phyloP scores from a whole-genome alignment of 1,140 invertebrate species.

The Ylistrum balloti region DNA sequence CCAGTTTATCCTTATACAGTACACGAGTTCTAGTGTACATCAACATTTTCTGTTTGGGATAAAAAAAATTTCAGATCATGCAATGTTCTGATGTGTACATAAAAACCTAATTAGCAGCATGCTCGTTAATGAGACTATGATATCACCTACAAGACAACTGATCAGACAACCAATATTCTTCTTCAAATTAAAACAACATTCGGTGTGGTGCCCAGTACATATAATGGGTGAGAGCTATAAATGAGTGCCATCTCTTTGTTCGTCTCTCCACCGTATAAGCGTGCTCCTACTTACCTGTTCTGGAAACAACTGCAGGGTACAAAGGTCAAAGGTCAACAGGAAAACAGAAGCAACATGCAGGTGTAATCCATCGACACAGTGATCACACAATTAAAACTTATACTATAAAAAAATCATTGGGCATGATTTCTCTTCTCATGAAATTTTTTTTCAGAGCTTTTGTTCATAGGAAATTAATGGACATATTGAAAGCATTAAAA shows the following conservation, averaged over 20 bases:
- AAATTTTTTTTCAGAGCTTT: too few relatives aligned
- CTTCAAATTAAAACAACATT: not conserved
- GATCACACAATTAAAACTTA: not conserved
- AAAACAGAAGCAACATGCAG: constrained; percentile 23
- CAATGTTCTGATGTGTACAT: not conserved
- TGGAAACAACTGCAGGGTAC: constrained; percentile 30
- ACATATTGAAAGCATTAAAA: too few relatives aligned
- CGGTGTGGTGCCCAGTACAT: not conserved
- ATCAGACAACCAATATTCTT: not conserved
- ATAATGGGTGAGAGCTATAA: not conserved
- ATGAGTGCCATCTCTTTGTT: not conserved
- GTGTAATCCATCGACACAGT: not conserved
- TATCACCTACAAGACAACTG: not conserved
- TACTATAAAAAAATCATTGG: too few relatives aligned
- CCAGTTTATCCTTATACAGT: too few relatives aligned
- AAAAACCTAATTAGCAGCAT: not conserved
- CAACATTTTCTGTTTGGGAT: too few relatives aligned
- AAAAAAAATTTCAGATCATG: not conserved
- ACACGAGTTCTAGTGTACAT: too few relatives aligned
- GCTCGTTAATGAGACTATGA: not conserved
- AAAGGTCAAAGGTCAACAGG: constrained; percentile 16
- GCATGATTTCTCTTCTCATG: not conserved
- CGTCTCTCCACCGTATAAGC: not conserved
- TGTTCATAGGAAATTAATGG: too few relatives aligned
- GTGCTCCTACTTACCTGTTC: constrained; percentile 3